Evolutionary conservation across 2,888 invertebrate genomes (phyloP).

Genomic region (Coremacera marginata): DNA sequence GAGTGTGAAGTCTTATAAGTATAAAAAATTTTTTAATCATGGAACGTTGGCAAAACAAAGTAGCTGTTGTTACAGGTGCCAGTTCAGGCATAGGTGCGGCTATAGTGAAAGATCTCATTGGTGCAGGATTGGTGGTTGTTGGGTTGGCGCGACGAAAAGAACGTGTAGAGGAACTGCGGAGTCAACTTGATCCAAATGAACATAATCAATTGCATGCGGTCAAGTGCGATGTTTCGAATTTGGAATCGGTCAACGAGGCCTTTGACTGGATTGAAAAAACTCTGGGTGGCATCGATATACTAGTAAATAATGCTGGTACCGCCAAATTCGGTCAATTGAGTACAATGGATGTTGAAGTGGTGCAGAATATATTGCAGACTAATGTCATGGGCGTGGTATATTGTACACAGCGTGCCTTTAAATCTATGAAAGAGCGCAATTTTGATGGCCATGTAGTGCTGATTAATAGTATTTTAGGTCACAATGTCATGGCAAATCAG

Average conservation of each 20-base stretch:
- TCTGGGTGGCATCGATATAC: slow-evolving; percentile 72
- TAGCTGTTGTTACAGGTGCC: slow-evolving; percentile 75
- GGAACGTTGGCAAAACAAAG: slow-evolving; percentile 73
- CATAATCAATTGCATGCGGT: slow-evolving; percentile 47
- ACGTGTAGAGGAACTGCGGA: slow-evolving; percentile 52
- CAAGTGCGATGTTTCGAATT: slow-evolving; percentile 70
- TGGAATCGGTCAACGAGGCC: slow-evolving; percentile 70
- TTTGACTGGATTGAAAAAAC: slow-evolving; percentile 70
- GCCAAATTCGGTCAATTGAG: slow-evolving; percentile 51
- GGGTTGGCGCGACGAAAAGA: slow-evolving; percentile 71
- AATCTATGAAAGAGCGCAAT: slow-evolving; percentile 67
- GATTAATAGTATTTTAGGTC: slow-evolving; percentile 65
- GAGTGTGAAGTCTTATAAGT: too few relatives aligned
- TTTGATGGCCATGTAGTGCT: slow-evolving; percentile 69
- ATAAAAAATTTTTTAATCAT: slow-evolving; percentile 54
- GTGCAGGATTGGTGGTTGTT: slow-evolving; percentile 72
- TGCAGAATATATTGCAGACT: slow-evolving; percentile 66
- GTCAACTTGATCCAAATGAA: slow-evolving; percentile 41
- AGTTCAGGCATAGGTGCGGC: slow-evolving; percentile 74
- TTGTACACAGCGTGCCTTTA: slow-evolving; percentile 69
- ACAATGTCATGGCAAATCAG: slow-evolving; percentile 46
- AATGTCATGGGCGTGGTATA: slow-evolving; percentile 68
- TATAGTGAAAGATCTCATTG: slow-evolving; percentile 66
- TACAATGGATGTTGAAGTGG: slow-evolving; percentile 46
- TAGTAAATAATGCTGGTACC: slow-evolving; percentile 74